phyloP scores from a whole-genome alignment of 2,888 invertebrate genomes.

The Pollenia amentaria region DNA sequence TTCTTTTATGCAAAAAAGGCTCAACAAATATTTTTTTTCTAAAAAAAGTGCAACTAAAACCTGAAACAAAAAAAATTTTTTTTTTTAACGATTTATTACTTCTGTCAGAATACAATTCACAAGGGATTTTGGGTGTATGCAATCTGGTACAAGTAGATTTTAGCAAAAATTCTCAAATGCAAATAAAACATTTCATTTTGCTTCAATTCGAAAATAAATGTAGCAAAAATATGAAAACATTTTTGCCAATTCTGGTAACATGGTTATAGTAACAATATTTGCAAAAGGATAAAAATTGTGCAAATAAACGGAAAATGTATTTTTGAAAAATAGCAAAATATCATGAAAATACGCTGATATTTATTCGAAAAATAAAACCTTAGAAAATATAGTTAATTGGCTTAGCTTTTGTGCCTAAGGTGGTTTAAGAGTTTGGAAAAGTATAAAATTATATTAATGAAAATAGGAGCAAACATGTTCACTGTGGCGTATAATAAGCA shows the following conservation, averaged over 20 bases:
- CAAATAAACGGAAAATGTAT: constrained; percentile 27
- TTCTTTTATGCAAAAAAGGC: constrained; percentile 5
- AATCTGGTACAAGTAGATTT: constrained; percentile 29
- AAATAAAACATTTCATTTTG: constrained; percentile 1
- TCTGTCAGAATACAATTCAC: constrained; percentile 65
- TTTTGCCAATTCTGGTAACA: constrained; percentile 15
- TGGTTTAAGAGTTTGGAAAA: not conserved
- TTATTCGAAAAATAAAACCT: constrained; percentile 19
- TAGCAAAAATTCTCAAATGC: constrained; percentile 17
- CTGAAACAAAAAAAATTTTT: not conserved
- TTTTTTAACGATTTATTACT: constrained; percentile 63
- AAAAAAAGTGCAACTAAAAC: not conserved
- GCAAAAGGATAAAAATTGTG: constrained; percentile 21
- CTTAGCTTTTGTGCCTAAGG: constrained; percentile 7
- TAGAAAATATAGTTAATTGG: constrained; percentile 38
- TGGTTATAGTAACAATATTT: constrained; percentile 34
- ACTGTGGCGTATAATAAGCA: no score
- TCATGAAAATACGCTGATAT: not conserved
- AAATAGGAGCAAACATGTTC: not conserved
- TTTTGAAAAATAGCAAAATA: not conserved
- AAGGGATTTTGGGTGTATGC: constrained; percentile 51
- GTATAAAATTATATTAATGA: not conserved
- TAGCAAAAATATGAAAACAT: not conserved
- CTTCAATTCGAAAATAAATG: constrained; percentile 3
- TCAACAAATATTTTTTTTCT: constrained; percentile 34